Evolutionary conservation across 2,888 invertebrate species (phyloP).

Genomic region (Perizoma flavofasciatum): DNA sequence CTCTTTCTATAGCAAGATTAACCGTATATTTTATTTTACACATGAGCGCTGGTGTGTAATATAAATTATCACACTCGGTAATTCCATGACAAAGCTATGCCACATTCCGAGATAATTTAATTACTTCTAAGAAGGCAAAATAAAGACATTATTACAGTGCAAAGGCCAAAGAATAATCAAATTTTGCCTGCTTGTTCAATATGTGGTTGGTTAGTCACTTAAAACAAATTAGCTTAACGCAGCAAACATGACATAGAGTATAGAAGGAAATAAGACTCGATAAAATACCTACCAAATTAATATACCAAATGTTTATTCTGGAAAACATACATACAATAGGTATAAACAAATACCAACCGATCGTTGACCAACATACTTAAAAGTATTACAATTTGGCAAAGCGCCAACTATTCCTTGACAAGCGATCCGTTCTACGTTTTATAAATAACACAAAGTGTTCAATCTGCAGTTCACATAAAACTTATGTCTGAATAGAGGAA

Average conservation of each 20-base stretch:
- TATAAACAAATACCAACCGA: constrained; percentile 66
- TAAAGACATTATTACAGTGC: too few species aligned
- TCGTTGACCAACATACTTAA: constrained; percentile 73
- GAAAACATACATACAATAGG: constrained; percentile 34
- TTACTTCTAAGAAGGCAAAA: too few species aligned
- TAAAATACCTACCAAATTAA: constrained; percentile 22
- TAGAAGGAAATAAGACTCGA: constrained; percentile 24
- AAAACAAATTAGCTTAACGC: constrained; percentile 14
- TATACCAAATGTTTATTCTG: constrained; percentile 13
- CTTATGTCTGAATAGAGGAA: constrained; percentile 43
- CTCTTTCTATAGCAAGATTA: constrained; percentile 20
- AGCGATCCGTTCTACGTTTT: constrained; percentile 64
- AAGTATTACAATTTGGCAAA: constrained; percentile 73
- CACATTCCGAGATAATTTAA: too few species aligned
- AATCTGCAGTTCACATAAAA: constrained; percentile 51
- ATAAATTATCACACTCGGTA: constrained; percentile 3
- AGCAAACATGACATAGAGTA: constrained; percentile 8
- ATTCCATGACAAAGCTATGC: background rate
- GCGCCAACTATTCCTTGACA: constrained; percentile 75
- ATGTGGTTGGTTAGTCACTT: constrained; percentile 4
- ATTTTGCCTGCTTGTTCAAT: background rate
- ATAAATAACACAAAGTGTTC: constrained; percentile 67
- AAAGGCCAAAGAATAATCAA: constrained; percentile 1
- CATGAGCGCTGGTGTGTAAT: constrained; percentile 5
- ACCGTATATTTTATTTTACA: constrained; percentile 10